Percentiles rank a stretch among this genome's conserved stretches.
Evolutionary conservation across 2,888 invertebrate genomes (phyloP).

Genomic region (Stenurella melanura): DNA sequence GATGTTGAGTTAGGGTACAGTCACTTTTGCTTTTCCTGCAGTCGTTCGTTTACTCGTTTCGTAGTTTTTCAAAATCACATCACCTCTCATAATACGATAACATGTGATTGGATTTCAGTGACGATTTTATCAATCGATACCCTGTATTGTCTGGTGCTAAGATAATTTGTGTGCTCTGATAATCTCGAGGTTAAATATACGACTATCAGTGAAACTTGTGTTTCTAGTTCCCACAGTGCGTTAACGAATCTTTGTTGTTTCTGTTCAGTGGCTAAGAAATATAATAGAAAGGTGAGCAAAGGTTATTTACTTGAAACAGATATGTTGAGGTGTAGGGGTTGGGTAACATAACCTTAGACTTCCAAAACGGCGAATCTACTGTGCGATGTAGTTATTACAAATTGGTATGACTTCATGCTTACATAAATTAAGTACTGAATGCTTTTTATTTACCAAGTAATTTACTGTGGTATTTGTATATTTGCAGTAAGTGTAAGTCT

Average conservation of each 20-base stretch:
- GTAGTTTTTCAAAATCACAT: constrained; percentile 3
- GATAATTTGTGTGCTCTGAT: constrained; percentile 9
- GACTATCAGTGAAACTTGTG: neutral
- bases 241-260: neutral
- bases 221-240: neutral
- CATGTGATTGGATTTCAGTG: neutral
- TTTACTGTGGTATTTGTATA: no score
- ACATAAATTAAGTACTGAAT: no score
- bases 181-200: constrained; percentile 10
- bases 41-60: neutral
- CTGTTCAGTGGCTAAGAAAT: constrained; percentile 13
- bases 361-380: neutral
- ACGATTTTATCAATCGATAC: constrained; percentile 18
- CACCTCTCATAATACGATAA: neutral
- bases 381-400: no score
- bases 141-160: neutral
- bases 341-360: constrained; percentile 10
- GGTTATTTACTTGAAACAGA: neutral
- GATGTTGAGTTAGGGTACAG: constrained; percentile 10
- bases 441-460: no score
- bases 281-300: constrained; percentile 13
- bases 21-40: constrained; percentile 34
- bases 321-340: neutral
- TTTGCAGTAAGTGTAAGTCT: no score
- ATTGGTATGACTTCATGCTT: no score